phyloP scores from a whole-genome alignment of 2,797 vertebrate genomes.

The Erpetoichthys calabaricus region DNA sequence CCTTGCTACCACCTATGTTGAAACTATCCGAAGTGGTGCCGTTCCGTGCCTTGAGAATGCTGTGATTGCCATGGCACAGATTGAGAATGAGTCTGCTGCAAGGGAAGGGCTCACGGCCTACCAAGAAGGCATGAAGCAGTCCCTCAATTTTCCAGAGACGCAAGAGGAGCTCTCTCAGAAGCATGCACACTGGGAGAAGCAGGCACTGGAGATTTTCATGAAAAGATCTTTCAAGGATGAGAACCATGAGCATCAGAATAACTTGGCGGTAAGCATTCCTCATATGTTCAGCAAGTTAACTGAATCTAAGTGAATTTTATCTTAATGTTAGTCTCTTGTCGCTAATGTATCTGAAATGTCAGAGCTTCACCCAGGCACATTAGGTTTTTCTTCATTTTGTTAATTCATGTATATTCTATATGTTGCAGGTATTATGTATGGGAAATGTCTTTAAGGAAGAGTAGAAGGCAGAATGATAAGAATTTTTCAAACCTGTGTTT shows the following conservation, averaged over 20 bases:
- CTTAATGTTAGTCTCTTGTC: too few relatives aligned
- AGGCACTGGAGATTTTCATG: slow-evolving; percentile 23
- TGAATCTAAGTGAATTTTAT: not conserved
- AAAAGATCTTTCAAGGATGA: slow-evolving; percentile 29
- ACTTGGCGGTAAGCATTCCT: slow-evolving; percentile 19
- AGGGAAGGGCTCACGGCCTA: slow-evolving; percentile 21
- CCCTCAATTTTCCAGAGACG: slow-evolving; percentile 19
- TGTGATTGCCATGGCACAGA: slow-evolving; percentile 24
- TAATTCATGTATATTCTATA: too few relatives aligned
- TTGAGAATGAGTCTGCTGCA: slow-evolving; percentile 28
- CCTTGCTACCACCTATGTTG: slow-evolving; percentile 27
- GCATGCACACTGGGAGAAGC: slow-evolving; percentile 20
- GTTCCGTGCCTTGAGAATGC: slow-evolving; percentile 34
- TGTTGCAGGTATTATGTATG: too few relatives aligned
- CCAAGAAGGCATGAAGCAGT: slow-evolving; percentile 23
- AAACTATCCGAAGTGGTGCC: slow-evolving; percentile 25
- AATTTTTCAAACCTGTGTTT: too few relatives aligned
- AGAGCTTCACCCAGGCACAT: too few relatives aligned
- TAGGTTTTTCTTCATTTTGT: too few relatives aligned
- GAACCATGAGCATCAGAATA: slow-evolving; percentile 5
- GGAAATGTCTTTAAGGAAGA: too few relatives aligned
- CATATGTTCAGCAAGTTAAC: too few relatives aligned
- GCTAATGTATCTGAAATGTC: not conserved
- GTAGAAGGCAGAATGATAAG: too few relatives aligned
- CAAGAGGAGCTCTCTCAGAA: slow-evolving; percentile 19